These are phyloP conservation scores for Falco rusticolus DNA, from an alignment of 2,797 vertebrate species.

Conservation along the genomic window DNA sequence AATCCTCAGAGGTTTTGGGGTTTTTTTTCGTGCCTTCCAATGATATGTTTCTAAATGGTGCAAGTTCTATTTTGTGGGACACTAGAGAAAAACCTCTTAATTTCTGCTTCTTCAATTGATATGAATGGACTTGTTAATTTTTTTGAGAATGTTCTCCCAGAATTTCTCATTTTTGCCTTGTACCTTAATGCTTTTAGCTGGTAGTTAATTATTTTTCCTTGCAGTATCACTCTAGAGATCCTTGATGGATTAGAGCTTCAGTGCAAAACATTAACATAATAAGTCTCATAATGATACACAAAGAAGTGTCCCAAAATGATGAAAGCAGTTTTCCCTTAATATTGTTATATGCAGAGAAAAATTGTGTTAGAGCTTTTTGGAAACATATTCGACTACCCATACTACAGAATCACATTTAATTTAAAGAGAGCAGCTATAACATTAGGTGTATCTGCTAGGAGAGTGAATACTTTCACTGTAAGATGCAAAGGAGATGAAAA, in stretches of 20 bases:
- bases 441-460: background rate
- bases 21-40: background rate
- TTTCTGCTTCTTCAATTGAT: background rate
- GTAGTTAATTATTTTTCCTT: slow-evolving; percentile 20
- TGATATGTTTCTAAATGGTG: background rate
- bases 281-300: slow-evolving; percentile 6
- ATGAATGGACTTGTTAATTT: background rate
- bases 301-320: background rate
- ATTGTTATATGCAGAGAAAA: background rate
- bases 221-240: background rate
- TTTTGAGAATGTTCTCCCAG: background rate
- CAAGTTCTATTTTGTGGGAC: background rate
- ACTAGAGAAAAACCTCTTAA: background rate
- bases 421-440: background rate
- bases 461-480: background rate
- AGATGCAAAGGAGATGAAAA: background rate
- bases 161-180: background rate
- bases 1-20: background rate
- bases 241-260: slow-evolving; percentile 6
- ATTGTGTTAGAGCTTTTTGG: background rate
- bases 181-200: background rate
- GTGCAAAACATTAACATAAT: slow-evolving; percentile 11
- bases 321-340: background rate
- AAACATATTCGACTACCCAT: background rate
- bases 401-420: background rate